Conservation (phyloP, 2,888 invertebrate species). For the Myopa tessellatipennis region DNA sequence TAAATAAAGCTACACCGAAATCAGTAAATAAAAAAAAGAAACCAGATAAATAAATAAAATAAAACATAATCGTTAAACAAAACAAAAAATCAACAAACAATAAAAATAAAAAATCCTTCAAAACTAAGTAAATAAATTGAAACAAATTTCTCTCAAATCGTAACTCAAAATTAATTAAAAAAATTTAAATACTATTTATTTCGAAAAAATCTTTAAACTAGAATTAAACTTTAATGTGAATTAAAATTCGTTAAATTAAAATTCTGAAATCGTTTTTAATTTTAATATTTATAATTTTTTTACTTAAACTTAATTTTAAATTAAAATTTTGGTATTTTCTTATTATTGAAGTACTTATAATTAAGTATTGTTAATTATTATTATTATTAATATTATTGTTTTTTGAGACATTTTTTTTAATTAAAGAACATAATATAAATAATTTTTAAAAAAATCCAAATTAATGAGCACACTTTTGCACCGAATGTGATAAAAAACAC, state of each 20-base stretch:
- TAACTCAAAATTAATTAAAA: background rate
- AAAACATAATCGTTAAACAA: too few species aligned
- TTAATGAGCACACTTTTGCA: conserved; percentile 34
- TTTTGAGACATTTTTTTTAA: too few species aligned
- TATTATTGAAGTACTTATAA: too few species aligned
- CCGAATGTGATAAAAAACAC: conserved; percentile 32
- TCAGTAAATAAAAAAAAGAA: conserved; percentile 3
- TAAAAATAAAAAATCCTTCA: background rate
- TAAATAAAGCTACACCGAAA: too few species aligned
- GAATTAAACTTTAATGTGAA: background rate
- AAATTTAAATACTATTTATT: background rate
- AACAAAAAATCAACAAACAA: too few species aligned
- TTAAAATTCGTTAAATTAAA: background rate
- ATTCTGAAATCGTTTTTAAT: too few species aligned
- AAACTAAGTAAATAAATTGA: conserved; percentile 8
- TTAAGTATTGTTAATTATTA: too few species aligned
- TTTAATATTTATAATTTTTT: too few species aligned
- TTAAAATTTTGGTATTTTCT: too few species aligned
- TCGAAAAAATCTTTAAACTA: background rate
- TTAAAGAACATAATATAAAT: too few species aligned
- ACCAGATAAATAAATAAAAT: background rate
- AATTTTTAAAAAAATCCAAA: background rate
- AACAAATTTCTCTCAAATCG: conserved; percentile 17
- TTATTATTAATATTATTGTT: too few species aligned
- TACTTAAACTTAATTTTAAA: too few species aligned